Evolutionary conservation across 2,797 vertebrate species (phyloP), one percentile per base, ranked within the genome.

Genomic region (Acrossocheilus wenchowensis): DNA sequence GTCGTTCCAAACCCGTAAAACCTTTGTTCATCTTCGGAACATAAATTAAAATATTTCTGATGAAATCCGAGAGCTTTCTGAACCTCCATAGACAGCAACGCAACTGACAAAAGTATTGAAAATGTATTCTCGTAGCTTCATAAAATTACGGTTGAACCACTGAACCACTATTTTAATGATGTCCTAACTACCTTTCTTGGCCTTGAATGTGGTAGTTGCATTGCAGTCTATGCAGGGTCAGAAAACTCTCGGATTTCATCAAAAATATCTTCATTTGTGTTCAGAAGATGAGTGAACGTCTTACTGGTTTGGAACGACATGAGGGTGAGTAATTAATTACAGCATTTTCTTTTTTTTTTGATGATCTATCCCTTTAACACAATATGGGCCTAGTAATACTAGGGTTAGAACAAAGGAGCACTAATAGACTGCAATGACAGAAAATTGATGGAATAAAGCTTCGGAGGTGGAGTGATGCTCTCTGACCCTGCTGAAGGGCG

Each of bases 401-500:
- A 26, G 8, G 66, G 5, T 71, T 82, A 71, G 30, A 71, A 26
- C 21, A 71, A 71, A 41, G 72, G 30, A 88, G 48, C 71, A 60
- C n/a, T 81, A 57, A 54, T 69, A 57, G 30, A 19, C 26, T 52
- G 26, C 60, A 52, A 15, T 1, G 26, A 19, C 36, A 54, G 54
- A 34, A n/a, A 43, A 64, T 34, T 6, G 73, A 66, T 36, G 62
- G 68, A 81, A 36, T 26, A 19, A 39, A 21, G 8, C 41, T 48
- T 54, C n/a, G 41, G 26, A 52, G 43, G 36, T n/a, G 23, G 60
- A 50, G 19, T 10, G 21, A 80, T 60, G n/a, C 45, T 68, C 77
- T 30, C 79, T 78, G 73, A 69, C 72, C 73, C 81, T 39, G 68
- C 21, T 88, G 60, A 88, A 88, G 85, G 81, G 30, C 50, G 15